phyloP scores from a whole-genome alignment of 2,888 invertebrate genomes.

The Acrobasis repandana region DNA sequence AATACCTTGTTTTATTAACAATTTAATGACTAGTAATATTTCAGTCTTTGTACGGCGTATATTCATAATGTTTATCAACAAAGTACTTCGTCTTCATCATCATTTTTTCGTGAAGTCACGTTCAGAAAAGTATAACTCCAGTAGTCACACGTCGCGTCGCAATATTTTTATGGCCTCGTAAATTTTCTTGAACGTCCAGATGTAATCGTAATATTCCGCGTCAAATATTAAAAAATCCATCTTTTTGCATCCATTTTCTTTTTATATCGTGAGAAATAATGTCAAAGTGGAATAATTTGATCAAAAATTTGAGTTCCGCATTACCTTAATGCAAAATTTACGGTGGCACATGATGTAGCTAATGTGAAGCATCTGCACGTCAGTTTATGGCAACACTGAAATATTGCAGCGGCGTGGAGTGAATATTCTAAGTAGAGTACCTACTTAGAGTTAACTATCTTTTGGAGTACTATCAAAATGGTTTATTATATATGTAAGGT shows the following conservation, averaged over 20 bases:
- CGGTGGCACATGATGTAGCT: conserved; percentile 29
- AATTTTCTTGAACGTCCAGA: conserved; percentile 17
- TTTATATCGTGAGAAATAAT: neutral
- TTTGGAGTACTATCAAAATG: neutral
- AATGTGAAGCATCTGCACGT: conserved; percentile 40
- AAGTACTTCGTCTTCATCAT: neutral
- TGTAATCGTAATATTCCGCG: conserved; percentile 15
- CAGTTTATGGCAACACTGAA: conserved; percentile 39
- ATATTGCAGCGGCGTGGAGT: conserved; percentile 23
- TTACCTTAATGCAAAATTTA: conserved; percentile 30
- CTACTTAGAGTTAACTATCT: neutral
- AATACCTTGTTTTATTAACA: too few relatives aligned
- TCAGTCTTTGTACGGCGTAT: too few relatives aligned
- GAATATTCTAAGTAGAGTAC: conserved; percentile 18
- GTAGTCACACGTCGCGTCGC: conserved; percentile 13
- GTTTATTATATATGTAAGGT: too few relatives aligned
- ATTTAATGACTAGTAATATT: too few relatives aligned
- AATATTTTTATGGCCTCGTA: conserved; percentile 16
- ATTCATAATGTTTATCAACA: neutral
- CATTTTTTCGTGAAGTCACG: neutral
- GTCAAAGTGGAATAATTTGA: neutral
- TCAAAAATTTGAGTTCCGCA: conserved; percentile 19
- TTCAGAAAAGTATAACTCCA: conserved; percentile 2
- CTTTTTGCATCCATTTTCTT: conserved; percentile 34
- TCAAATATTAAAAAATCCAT: conserved; percentile 18